Percentiles rank a stretch among this genome's conserved stretches.
Conservation (phyloP, 2,797 vertebrate species). For the Pogonophryne albipinna region DNA sequence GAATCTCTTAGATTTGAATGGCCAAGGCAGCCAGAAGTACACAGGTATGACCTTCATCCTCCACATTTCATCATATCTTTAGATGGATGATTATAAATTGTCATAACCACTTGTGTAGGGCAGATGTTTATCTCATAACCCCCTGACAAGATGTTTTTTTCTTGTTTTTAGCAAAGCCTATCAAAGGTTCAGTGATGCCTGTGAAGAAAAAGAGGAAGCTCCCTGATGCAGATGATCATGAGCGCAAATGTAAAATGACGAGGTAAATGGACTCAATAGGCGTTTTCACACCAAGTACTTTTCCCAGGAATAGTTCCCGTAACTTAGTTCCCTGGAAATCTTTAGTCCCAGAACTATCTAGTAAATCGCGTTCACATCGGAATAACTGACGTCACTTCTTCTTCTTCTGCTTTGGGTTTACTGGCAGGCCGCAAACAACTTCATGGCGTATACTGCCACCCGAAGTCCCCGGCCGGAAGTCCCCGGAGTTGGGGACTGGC, state of each 20-base stretch:
- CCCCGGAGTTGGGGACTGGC: too few relatives aligned
- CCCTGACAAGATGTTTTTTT: background rate
- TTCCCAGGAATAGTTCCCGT: too few relatives aligned
- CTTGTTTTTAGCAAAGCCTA: constrained; percentile 53
- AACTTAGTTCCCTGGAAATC: too few relatives aligned
- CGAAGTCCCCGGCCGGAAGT: too few relatives aligned
- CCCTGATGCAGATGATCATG: constrained; percentile 87
- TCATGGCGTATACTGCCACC: too few relatives aligned
- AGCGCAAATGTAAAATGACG: constrained; percentile 91
- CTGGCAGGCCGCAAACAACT: too few relatives aligned
- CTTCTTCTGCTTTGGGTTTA: too few relatives aligned
- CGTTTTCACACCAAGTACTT: too few relatives aligned
- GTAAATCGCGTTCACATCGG: too few relatives aligned
- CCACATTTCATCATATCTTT: background rate
- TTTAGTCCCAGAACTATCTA: too few relatives aligned
- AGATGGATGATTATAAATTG: background rate
- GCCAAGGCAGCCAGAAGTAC: constrained; percentile 72
- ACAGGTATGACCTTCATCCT: constrained; percentile 66
- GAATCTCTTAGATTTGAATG: constrained; percentile 80
- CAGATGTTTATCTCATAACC: too few relatives aligned
- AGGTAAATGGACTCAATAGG: constrained; percentile 80
- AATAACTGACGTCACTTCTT: too few relatives aligned
- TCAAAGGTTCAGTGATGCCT: constrained; percentile 86
- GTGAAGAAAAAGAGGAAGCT: constrained; percentile 96
- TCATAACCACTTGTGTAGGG: background rate